phyloP scores from a whole-genome alignment of 2,113 vertebrate species.

The Plestiodon gilberti region DNA sequence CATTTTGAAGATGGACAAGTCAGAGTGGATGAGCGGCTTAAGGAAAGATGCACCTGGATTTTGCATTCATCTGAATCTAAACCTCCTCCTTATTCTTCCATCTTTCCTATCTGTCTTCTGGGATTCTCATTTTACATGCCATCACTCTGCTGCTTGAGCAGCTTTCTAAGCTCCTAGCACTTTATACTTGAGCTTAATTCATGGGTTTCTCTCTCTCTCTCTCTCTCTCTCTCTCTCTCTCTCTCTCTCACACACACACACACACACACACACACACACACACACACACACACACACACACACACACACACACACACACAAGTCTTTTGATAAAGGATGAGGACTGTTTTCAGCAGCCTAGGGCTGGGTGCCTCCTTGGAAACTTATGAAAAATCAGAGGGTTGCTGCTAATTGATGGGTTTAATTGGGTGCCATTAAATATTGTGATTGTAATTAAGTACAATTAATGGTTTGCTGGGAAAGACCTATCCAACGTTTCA shows the following conservation, averaged over 20 bases:
- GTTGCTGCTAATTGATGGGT: background rate
- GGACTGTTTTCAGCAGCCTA: background rate
- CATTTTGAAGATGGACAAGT: constrained; percentile 20
- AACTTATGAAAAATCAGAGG: background rate
- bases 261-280: no score
- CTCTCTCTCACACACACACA: no score
- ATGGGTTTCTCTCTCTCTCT: background rate
- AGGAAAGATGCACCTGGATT: constrained; percentile 5
- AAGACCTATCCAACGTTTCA: background rate
- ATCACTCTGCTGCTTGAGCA: background rate
- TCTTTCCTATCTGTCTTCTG: background rate
- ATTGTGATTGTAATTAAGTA: background rate
- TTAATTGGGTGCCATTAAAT: background rate
- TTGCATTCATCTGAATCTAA: constrained; percentile 9
- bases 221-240: background rate
- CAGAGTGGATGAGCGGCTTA: background rate
- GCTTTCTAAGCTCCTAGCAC: background rate
- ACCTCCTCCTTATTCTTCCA: background rate
- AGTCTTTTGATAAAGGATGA: background rate
- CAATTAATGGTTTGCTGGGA: background rate
- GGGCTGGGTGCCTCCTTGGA: background rate
- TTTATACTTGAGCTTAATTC: constrained; percentile 7
- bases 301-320: background rate
- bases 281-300: no score
- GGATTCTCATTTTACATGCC: background rate